A percentile compares a stretch with the other conserved stretches of the same genome.
These are phyloP conservation scores for Luehdorfia chinensis DNA, from an alignment of 1,140 invertebrate genomes.

Conservation along the genomic window DNA sequence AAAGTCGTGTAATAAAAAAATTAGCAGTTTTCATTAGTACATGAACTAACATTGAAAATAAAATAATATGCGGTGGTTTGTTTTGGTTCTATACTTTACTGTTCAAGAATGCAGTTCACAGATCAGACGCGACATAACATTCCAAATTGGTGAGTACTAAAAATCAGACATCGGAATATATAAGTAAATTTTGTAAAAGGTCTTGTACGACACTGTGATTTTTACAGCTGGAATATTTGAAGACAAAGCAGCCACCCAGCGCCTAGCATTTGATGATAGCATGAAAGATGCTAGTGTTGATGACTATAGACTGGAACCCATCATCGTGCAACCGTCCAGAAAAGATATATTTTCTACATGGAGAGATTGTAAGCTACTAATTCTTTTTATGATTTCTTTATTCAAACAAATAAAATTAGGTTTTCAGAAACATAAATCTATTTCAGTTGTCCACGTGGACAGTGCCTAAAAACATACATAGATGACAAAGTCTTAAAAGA, in stretches of 20 bases:
- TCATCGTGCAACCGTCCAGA: constrained; percentile 35
- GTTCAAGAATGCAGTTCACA: constrained; percentile 28
- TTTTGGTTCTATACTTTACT: constrained; percentile 24
- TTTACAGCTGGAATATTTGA: constrained; percentile 57
- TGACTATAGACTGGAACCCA: constrained; percentile 36
- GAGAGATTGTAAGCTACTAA: constrained; percentile 48
- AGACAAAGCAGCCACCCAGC: constrained; percentile 28
- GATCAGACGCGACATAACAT: constrained; percentile 31
- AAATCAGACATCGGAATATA: no score
- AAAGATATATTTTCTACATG: constrained; percentile 54
- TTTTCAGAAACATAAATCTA: no score
- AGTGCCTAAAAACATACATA: no score
- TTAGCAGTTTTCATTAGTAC: no score
- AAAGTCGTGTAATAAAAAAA: no score
- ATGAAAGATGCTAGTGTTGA: constrained; percentile 35
- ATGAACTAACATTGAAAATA: no score
- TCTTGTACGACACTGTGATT: no score
- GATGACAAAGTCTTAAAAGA: no score
- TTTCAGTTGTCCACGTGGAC: no score
- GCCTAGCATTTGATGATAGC: constrained; percentile 53
- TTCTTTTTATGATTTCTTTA: background rate
- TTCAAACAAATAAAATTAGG: no score
- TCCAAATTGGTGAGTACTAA: constrained; percentile 45
- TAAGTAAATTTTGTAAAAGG: no score
- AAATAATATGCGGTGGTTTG: constrained; percentile 21